Conservation (phyloP, 2,797 vertebrate genomes). For the Semaprochilodus insignis region DNA sequence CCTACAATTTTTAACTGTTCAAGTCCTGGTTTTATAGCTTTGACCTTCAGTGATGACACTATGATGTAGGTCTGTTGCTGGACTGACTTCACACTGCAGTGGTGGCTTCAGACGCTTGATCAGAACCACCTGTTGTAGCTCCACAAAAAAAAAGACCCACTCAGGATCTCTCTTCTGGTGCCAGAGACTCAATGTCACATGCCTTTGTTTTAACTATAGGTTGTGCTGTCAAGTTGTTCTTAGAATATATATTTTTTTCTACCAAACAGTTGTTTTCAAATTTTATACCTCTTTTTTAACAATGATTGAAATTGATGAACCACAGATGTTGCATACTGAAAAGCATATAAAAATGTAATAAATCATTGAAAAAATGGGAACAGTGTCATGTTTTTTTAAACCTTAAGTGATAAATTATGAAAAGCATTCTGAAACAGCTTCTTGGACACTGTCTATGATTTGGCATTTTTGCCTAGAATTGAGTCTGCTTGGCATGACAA, state of each 20-base stretch:
- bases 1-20: slow-evolving; percentile 32
- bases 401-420: slow-evolving; percentile 51
- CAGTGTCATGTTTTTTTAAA: slow-evolving; percentile 65
- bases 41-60: slow-evolving; percentile 46
- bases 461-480: slow-evolving; percentile 19
- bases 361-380: slow-evolving; percentile 74
- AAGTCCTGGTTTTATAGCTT: slow-evolving; percentile 25
- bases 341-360: slow-evolving; percentile 71
- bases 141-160: slow-evolving; percentile 23
- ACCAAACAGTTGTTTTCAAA: slow-evolving; percentile 46
- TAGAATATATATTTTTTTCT: slow-evolving; percentile 65
- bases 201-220: slow-evolving; percentile 56
- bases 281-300: slow-evolving; percentile 76
- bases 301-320: slow-evolving; percentile 78
- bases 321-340: slow-evolving; percentile 80
- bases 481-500: slow-evolving; percentile 31
- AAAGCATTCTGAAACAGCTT: slow-evolving; percentile 44
- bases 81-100: slow-evolving; percentile 61
- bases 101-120: slow-evolving; percentile 70
- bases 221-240: slow-evolving; percentile 65
- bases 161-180: slow-evolving; percentile 68
- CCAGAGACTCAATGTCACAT: slow-evolving; percentile 72
- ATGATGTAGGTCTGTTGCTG: slow-evolving; percentile 30
- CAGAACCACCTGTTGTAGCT: slow-evolving; percentile 73
- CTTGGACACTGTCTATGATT: slow-evolving; percentile 56